These are phyloP conservation scores for Grapholita molesta DNA, from an alignment of 1,140 invertebrate species.

Conservation along the genomic window DNA sequence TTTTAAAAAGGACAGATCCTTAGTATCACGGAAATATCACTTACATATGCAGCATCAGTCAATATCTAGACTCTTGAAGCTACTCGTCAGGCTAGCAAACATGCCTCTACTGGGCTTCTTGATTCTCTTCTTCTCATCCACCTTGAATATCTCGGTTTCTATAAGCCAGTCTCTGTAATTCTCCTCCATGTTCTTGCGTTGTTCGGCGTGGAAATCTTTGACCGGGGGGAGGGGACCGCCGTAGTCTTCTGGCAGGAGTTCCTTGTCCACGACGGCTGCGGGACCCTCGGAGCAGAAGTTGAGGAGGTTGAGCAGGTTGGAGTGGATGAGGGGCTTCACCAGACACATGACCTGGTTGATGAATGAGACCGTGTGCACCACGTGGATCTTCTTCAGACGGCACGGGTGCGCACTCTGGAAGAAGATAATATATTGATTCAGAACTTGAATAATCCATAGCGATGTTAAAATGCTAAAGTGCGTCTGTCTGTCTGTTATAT, in stretches of 20 bases:
- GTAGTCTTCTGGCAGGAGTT: slow-evolving; percentile 73
- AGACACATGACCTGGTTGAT: slow-evolving; percentile 81
- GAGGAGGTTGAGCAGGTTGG: slow-evolving; percentile 77
- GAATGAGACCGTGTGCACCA: slow-evolving; percentile 80
- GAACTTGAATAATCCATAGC: too few species aligned
- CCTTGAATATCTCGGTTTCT: slow-evolving; percentile 70
- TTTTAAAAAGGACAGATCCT: slow-evolving; percentile 32
- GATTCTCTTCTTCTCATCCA: slow-evolving; percentile 73
- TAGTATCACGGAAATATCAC: slow-evolving; percentile 9
- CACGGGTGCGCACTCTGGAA: slow-evolving; percentile 80
- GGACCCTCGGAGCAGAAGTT: slow-evolving; percentile 76
- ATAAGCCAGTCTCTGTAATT: slow-evolving; percentile 74
- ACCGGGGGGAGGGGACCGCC: slow-evolving; percentile 67
- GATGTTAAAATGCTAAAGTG: too few species aligned
- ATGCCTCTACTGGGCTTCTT: slow-evolving; percentile 73
- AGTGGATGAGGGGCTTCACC: slow-evolving; percentile 79
- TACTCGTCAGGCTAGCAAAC: slow-evolving; percentile 70
- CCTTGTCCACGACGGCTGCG: slow-evolving; percentile 64
- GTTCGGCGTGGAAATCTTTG: slow-evolving; percentile 70
- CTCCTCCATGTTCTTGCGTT: slow-evolving; percentile 69
- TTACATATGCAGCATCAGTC: slow-evolving; percentile 52
- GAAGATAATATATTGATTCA: not conserved
- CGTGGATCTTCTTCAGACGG: slow-evolving; percentile 79
- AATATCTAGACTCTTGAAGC: slow-evolving; percentile 70
- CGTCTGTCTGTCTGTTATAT: too few species aligned